These are phyloP conservation scores for Gallinago solitaria DNA, from an alignment of 2,797 vertebrate genomes.

Conservation along the genomic window DNA sequence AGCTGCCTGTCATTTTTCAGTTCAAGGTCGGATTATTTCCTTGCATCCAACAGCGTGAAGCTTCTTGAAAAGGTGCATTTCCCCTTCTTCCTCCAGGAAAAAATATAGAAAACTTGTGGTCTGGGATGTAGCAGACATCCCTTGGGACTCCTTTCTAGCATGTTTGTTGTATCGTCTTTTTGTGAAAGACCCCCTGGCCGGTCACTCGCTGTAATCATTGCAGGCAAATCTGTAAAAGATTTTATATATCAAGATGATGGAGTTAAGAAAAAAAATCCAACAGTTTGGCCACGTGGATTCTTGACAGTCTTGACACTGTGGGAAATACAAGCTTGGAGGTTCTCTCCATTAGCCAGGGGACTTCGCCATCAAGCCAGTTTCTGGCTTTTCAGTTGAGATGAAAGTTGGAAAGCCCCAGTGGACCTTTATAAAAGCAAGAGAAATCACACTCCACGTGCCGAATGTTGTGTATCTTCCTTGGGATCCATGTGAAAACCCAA, in stretches of 20 bases:
- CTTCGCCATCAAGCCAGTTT: background rate
- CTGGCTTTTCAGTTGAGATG: background rate
- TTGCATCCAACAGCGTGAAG: background rate
- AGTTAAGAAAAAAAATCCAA: background rate
- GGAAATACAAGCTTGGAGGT: background rate
- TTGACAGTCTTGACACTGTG: fast-evolving
- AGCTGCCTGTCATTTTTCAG: slow-evolving; percentile 8
- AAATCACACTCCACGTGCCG: fast-evolving
- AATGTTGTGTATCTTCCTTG: background rate
- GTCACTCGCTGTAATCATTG: background rate
- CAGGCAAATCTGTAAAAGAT: background rate
- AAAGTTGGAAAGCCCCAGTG: background rate
- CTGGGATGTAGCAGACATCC: background rate
- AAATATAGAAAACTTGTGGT: background rate
- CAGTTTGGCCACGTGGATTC: fast-evolving
- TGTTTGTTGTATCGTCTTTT: background rate
- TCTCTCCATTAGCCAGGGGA: background rate
- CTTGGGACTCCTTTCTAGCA: background rate
- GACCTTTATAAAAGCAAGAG: background rate
- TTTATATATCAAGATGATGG: background rate
- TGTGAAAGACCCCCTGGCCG: background rate
- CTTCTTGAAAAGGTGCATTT: background rate
- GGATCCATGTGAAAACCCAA: background rate
- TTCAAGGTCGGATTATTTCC: background rate
- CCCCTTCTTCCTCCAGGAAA: background rate